Percentiles rank a stretch among this genome's conserved stretches.
Evolutionary conservation across 2,113 vertebrate genomes (phyloP).

Genomic region (Xenopus borealis): DNA sequence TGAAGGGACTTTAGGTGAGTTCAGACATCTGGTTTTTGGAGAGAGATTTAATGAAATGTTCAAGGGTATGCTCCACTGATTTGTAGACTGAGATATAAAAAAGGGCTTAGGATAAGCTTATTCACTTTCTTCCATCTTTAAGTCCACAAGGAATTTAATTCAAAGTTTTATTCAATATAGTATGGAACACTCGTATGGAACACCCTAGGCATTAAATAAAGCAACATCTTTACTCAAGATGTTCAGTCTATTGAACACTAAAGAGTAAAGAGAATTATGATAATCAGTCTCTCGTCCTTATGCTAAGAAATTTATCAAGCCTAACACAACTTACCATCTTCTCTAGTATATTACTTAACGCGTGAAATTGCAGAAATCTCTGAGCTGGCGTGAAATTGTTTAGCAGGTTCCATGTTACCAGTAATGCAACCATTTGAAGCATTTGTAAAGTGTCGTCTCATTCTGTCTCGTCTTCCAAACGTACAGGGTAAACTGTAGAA

Average conservation of each 20-base stretch:
- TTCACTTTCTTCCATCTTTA: conserved; percentile 7
- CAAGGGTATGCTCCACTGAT: conserved; percentile 13
- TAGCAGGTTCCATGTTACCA: conserved; percentile 8
- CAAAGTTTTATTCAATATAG: conserved; percentile 2
- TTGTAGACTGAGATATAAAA: background rate
- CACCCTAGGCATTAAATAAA: background rate
- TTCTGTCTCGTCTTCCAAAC: too few species aligned
- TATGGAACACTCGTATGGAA: background rate
- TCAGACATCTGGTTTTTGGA: conserved; percentile 6
- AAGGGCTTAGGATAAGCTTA: conserved; percentile 8
- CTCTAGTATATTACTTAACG: background rate
- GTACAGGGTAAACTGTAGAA: too few species aligned
- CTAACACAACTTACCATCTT: conserved; percentile 12
- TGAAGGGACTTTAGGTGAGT: conserved; percentile 1
- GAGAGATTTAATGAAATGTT: conserved; percentile 12
- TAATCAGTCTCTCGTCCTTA: background rate
- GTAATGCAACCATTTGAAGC: too few species aligned
- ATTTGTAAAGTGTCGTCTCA: too few species aligned
- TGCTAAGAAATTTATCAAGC: conserved; percentile 14
- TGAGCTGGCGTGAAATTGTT: conserved; percentile 26
- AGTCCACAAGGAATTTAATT: background rate
- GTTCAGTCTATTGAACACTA: background rate
- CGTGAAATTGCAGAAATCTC: conserved; percentile 18
- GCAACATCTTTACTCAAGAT: conserved; percentile 6
- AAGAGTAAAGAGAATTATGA: conserved; percentile 5